These are phyloP conservation scores for Castor canadensis DNA, from an alignment of 2,113 vertebrate genomes.

Conservation along the genomic window DNA sequence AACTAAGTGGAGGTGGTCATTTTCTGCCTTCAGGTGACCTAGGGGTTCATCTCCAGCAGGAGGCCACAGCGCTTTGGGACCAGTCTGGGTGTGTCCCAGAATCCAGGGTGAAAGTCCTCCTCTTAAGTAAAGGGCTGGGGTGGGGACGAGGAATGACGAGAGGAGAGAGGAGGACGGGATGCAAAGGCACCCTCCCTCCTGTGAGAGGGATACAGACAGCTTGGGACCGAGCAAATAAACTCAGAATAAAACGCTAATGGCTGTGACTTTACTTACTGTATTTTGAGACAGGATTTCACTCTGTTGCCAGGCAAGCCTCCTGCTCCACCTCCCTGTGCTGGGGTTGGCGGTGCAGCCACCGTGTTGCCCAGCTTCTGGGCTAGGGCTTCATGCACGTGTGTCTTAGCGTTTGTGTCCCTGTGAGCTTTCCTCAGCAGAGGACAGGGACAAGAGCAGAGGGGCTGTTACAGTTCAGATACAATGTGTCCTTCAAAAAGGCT, in stretches of 20 bases:
- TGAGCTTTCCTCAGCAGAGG: not conserved
- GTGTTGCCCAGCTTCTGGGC: not conserved
- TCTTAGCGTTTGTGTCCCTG: fast-evolving
- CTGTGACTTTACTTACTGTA: not conserved
- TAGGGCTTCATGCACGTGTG: fast-evolving
- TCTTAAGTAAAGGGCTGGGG: not conserved
- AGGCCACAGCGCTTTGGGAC: fast-evolving
- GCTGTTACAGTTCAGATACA: not conserved
- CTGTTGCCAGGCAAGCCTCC: not conserved
- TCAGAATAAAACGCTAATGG: fast-evolving
- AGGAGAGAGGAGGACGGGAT: too few relatives aligned
- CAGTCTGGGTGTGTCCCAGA: not conserved
- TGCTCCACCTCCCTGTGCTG: not conserved
- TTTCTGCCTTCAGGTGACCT: not conserved
- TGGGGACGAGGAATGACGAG: not conserved
- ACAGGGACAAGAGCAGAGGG: too few relatives aligned
- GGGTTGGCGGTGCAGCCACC: not conserved
- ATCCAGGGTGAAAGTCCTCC: not conserved
- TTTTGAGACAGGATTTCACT: too few relatives aligned
- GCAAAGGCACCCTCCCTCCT: fast-evolving
- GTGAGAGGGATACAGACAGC: fast-evolving
- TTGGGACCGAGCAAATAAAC: fast-evolving
- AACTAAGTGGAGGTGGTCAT: not conserved
- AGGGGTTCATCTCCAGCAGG: not conserved
- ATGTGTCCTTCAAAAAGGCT: not conserved